phyloP scores from a whole-genome alignment of 2,888 invertebrate genomes.

The Smittia aterrima region DNA sequence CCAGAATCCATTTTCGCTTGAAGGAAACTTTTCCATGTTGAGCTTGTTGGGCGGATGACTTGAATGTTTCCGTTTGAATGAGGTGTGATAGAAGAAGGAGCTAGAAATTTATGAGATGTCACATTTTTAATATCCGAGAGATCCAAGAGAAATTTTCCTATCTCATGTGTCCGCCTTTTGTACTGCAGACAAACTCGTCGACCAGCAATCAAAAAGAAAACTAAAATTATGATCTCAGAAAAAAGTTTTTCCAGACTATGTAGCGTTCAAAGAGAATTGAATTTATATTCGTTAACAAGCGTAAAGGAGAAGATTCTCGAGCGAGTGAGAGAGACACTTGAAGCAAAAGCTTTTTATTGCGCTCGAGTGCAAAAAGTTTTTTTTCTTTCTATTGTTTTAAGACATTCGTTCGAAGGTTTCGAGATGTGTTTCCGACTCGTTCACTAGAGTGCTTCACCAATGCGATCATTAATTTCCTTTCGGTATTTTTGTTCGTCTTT shows the following conservation, averaged over 20 bases:
- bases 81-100: background rate
- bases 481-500: slow-evolving; percentile 14
- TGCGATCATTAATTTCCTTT: slow-evolving; percentile 1
- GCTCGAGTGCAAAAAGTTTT: background rate
- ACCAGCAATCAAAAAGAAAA: background rate
- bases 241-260: too few species aligned
- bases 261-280: too few species aligned
- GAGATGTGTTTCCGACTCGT: background rate
- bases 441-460: background rate
- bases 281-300: too few species aligned
- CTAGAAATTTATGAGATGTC: slow-evolving; percentile 29
- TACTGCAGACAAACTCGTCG: too few species aligned
- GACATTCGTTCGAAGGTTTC: background rate
- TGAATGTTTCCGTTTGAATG: background rate
- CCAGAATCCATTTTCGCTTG: slow-evolving; percentile 13
- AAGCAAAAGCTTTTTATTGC: background rate
- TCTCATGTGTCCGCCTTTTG: background rate
- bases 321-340: background rate
- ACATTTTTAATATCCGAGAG: slow-evolving; percentile 2
- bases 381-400: slow-evolving; percentile 21
- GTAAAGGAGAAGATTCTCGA: background rate
- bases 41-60: background rate
- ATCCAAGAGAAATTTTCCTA: too few species aligned
- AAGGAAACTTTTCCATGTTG: background rate
- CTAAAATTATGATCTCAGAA: too few species aligned